phyloP scores from a whole-genome alignment of 2,797 vertebrate species.

The Muscicapa comitata region DNA sequence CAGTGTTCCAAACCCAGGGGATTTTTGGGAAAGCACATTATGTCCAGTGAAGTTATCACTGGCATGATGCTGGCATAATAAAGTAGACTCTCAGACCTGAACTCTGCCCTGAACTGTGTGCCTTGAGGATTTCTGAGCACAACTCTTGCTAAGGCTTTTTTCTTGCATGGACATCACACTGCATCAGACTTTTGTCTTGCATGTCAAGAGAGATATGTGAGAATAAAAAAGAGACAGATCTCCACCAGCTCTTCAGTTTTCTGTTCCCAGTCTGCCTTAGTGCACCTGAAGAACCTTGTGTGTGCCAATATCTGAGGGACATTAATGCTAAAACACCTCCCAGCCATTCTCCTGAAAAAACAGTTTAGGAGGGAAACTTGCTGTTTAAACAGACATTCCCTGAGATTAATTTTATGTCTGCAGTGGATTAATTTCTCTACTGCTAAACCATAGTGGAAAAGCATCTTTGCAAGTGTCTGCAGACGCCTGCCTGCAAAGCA shows the following conservation, averaged over 20 bases:
- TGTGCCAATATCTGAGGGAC: background rate
- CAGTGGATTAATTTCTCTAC: background rate
- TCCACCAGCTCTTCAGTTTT: background rate
- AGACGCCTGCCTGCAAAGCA: background rate
- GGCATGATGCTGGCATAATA: background rate
- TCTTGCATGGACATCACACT: background rate
- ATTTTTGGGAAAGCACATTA: background rate
- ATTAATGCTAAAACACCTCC: background rate
- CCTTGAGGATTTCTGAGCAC: background rate
- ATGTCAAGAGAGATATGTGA: background rate
- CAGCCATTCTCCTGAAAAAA: background rate
- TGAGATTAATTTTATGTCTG: background rate
- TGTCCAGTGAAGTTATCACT: background rate
- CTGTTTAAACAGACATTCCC: background rate
- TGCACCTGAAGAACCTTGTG: background rate
- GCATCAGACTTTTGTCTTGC: background rate
- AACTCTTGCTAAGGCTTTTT: background rate
- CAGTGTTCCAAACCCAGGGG: background rate
- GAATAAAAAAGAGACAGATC: background rate
- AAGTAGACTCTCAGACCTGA: background rate
- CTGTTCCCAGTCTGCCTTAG: background rate
- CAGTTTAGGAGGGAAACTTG: background rate
- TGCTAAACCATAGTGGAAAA: background rate
- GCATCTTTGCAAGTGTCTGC: background rate
- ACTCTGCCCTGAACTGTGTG: background rate